phyloP scores from a whole-genome alignment of 1,140 invertebrate species.

The Nasonia giraulti region DNA sequence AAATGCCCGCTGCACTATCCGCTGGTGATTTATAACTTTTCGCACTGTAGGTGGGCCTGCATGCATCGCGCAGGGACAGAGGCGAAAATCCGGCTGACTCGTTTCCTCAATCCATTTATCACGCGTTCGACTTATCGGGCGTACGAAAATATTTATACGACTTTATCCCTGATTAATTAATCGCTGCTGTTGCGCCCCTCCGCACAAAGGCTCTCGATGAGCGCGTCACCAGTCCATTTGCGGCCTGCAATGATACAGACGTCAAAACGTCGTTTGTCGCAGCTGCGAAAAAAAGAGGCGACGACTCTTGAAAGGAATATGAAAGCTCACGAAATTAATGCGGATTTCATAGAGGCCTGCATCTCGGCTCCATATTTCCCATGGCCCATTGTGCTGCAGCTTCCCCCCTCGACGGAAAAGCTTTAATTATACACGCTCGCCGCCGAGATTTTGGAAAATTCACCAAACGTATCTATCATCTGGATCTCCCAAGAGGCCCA shows the following conservation, averaged over 20 bases:
- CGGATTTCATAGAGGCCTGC: not conserved
- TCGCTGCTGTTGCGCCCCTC: not conserved
- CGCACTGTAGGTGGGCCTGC: constrained; percentile 39
- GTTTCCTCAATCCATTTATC: constrained; percentile 44
- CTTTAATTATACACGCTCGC: constrained; percentile 40
- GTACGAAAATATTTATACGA: constrained; percentile 40
- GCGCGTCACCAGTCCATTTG: not conserved
- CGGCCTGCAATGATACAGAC: constrained; percentile 12
- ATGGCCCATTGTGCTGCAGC: not conserved
- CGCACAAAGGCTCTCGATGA: not conserved
- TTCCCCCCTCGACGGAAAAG: constrained; percentile 14
- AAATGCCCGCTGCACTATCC: not conserved
- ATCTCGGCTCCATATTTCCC: not conserved
- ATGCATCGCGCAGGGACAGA: not conserved
- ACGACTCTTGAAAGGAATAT: constrained; percentile 23
- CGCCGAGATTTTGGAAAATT: constrained; percentile 41
- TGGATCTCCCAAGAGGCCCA: constrained; percentile 31
- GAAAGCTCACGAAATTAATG: constrained; percentile 40
- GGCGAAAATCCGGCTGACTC: constrained; percentile 7
- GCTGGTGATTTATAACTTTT: constrained; percentile 41
- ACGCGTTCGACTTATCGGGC: constrained; percentile 35
- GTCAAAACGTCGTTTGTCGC: constrained; percentile 35
- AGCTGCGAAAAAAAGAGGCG: not conserved
- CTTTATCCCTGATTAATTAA: constrained; percentile 23
- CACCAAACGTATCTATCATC: constrained; percentile 49